These are phyloP conservation scores for Heliconius sara DNA, from an alignment of 2,888 invertebrate species.

Conservation along the genomic window DNA sequence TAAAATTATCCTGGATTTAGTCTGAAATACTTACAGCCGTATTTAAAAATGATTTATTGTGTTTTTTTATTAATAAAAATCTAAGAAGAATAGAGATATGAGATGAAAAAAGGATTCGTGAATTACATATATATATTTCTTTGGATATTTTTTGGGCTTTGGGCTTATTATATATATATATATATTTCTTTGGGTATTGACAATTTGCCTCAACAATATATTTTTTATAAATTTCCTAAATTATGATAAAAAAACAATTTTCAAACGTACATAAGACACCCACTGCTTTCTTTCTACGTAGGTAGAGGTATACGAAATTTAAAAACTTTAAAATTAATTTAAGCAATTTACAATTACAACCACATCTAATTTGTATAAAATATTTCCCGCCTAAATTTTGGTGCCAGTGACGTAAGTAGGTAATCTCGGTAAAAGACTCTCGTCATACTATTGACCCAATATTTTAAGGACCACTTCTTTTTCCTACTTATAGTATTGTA, in stretches of 20 bases:
- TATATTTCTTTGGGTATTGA: neutral
- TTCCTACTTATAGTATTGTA: slow-evolving; percentile 10
- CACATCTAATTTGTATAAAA: slow-evolving; percentile 26
- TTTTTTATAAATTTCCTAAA: neutral
- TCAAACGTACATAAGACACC: neutral
- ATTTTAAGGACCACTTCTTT: slow-evolving; percentile 59
- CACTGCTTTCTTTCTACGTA: neutral
- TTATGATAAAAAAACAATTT: neutral
- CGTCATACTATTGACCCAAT: slow-evolving; percentile 72
- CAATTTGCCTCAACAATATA: neutral
- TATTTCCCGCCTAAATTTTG: slow-evolving; percentile 78
- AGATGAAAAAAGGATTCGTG: neutral
- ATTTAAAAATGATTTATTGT: neutral
- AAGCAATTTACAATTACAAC: neutral
- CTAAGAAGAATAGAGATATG: no score
- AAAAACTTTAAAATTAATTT: neutral
- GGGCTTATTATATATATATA: no score
- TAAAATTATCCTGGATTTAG: neutral
- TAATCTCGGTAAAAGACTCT: slow-evolving; percentile 63
- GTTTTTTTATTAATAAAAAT: neutral
- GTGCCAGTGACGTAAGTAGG: slow-evolving; percentile 72
- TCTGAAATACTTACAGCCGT: neutral
- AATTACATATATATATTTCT: neutral
- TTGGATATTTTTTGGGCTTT: no score
- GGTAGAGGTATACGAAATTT: neutral